A percentile compares a stretch with the other conserved stretches of the same genome.
These are phyloP conservation scores for Phyllostomus discolor DNA, from an alignment of 2,113 vertebrate species.

Conservation along the genomic window DNA sequence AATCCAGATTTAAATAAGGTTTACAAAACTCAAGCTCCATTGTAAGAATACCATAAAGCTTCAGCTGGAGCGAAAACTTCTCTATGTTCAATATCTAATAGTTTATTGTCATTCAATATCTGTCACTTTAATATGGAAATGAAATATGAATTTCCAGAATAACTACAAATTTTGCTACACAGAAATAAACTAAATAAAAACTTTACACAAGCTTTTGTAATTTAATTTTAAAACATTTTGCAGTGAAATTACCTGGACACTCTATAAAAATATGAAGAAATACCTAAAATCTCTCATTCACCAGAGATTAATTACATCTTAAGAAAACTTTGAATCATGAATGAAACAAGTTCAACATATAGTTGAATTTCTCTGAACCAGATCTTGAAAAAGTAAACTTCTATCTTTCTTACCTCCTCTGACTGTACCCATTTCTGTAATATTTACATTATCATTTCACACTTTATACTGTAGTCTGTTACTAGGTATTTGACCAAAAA, in stretches of 20 bases:
- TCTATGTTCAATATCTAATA: not conserved
- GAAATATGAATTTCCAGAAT: not conserved
- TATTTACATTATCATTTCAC: not conserved
- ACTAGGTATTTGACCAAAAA: not conserved
- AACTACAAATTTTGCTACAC: not conserved
- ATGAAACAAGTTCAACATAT: not conserved
- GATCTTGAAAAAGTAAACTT: not conserved
- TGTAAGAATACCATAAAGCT: not conserved
- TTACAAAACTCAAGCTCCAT: not conserved
- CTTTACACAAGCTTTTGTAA: not conserved
- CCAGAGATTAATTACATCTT: not conserved
- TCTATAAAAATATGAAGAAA: not conserved
- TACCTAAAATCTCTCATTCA: not conserved
- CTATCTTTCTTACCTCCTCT: not conserved
- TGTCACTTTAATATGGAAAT: not conserved
- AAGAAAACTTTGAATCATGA: not conserved
- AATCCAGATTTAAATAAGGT: slow-evolving; percentile 16
- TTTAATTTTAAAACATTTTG: not conserved
- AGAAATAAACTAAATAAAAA: not conserved
- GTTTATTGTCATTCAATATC: not conserved
- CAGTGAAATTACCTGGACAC: not conserved
- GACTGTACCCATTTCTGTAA: not conserved
- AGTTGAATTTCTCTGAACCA: not conserved
- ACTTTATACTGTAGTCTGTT: not conserved
- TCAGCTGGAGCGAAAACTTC: not conserved